Conservation (phyloP, 1,140 invertebrate species). For the Spodoptera litura region DNA sequence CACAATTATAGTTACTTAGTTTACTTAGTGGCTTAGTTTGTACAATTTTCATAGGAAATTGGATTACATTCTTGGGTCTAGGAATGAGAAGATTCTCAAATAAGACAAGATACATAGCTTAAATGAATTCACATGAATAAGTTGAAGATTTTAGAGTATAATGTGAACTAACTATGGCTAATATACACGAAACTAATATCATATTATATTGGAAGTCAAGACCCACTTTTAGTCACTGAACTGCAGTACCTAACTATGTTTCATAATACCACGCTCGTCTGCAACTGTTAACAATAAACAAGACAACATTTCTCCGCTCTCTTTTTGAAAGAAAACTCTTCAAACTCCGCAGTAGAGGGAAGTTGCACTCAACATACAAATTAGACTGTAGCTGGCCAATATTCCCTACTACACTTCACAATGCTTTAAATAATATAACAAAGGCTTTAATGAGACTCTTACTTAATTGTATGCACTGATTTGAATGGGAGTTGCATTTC, state of each 20-base stretch:
- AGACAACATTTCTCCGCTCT: conserved; percentile 40
- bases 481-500: not conserved
- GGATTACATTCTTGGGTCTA: too few relatives aligned
- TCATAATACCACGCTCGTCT: conserved; percentile 16
- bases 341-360: conserved; percentile 41
- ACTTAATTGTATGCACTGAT: not conserved
- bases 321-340: conserved; percentile 47
- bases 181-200: too few relatives aligned
- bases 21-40: too few relatives aligned
- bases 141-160: too few relatives aligned
- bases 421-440: conserved; percentile 4
- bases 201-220: too few relatives aligned
- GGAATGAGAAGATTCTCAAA: too few relatives aligned
- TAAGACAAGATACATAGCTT: too few relatives aligned
- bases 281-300: conserved; percentile 46
- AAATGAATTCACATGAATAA: too few relatives aligned
- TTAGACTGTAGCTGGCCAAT: conserved; percentile 34
- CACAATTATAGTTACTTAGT: too few relatives aligned
- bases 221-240: too few relatives aligned
- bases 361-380: conserved; percentile 49
- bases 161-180: too few relatives aligned
- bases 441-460: not conserved
- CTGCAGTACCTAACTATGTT: not conserved
- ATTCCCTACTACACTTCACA: conserved; percentile 20
- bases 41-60: too few relatives aligned